A percentile compares a stretch with the other conserved stretches of the same genome.
These are phyloP conservation scores for Clostera curtula DNA, from an alignment of 2,888 invertebrate genomes.

Conservation along the genomic window DNA sequence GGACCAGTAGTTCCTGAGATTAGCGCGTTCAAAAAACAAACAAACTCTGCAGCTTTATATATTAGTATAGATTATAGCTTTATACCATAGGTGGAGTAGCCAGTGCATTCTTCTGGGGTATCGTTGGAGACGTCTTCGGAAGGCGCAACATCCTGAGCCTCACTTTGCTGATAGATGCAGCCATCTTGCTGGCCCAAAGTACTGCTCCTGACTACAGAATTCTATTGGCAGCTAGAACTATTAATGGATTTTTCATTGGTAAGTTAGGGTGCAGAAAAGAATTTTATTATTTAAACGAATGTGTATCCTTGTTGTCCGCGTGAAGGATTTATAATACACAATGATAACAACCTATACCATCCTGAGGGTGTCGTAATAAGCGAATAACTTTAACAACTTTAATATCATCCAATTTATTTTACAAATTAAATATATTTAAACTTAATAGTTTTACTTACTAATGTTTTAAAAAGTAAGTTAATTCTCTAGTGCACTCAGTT, in stretches of 20 bases:
- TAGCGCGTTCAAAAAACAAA: not conserved
- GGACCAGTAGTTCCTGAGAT: no score
- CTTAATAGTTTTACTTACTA: no score
- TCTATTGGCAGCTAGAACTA: conserved; percentile 68
- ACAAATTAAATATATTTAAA: no score
- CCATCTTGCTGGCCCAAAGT: conserved; percentile 69
- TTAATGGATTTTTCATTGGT: conserved; percentile 78
- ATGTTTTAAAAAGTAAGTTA: no score
- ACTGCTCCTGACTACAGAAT: conserved; percentile 52
- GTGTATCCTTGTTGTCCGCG: no score
- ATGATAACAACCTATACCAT: no score
- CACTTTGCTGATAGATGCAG: conserved; percentile 65
- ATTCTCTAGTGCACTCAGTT: not conserved
- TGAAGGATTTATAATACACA: no score
- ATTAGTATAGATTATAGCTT: not conserved
- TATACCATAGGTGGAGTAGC: conserved; percentile 71
- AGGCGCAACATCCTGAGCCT: conserved; percentile 74
- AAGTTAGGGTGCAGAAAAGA: conserved; percentile 12
- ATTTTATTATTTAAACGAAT: no score
- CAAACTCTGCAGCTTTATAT: not conserved
- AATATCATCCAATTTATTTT: no score
- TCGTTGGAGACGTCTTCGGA: conserved; percentile 80
- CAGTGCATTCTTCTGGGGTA: conserved; percentile 85
- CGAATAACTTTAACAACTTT: no score
- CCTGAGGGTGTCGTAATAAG: no score